A percentile compares a stretch with the other conserved stretches of the same genome.
Conservation (phyloP, 1,140 invertebrate genomes). For the Drosophila repleta region DNA sequence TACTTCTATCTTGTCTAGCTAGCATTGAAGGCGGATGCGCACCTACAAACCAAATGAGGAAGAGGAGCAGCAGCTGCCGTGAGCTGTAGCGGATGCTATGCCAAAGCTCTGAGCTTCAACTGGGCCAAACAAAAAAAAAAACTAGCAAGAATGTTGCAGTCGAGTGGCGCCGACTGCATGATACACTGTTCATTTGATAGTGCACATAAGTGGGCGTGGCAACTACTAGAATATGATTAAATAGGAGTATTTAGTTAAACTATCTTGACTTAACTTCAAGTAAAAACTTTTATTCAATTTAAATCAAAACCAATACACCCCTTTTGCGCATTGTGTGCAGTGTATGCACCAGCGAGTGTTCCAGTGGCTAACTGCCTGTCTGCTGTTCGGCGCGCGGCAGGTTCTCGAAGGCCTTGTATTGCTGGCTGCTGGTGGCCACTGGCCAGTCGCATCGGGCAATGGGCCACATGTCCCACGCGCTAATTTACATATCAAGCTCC, state of each 20-base stretch:
- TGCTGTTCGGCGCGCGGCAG: constrained; percentile 17
- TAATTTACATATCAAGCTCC: constrained; percentile 71
- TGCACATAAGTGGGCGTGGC: background rate
- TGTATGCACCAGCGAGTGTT: constrained; percentile 2
- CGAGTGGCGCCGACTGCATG: background rate
- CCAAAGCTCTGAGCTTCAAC: constrained; percentile 53
- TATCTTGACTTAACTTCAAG: no score
- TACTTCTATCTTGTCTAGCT: constrained; percentile 27
- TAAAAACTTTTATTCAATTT: background rate
- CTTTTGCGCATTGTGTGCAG: background rate
- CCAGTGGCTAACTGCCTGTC: constrained; percentile 7
- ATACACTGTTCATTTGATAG: background rate
- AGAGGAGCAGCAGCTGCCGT: constrained; percentile 39
- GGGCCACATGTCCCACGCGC: constrained; percentile 73
- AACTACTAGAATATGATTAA: background rate
- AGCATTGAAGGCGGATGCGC: constrained; percentile 70
- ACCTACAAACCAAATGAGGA: constrained; percentile 76
- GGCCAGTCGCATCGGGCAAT: constrained; percentile 29
- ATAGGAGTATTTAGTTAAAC: no score
- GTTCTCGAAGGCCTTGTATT: constrained; percentile 36
- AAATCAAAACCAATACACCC: background rate
- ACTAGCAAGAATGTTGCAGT: constrained; percentile 21
- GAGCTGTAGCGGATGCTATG: constrained; percentile 69
- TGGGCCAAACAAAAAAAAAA: constrained; percentile 65
- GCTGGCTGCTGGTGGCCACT: constrained; percentile 16